Conservation (phyloP, 2,888 invertebrate species). For the Theodoxus fluviatilis region DNA sequence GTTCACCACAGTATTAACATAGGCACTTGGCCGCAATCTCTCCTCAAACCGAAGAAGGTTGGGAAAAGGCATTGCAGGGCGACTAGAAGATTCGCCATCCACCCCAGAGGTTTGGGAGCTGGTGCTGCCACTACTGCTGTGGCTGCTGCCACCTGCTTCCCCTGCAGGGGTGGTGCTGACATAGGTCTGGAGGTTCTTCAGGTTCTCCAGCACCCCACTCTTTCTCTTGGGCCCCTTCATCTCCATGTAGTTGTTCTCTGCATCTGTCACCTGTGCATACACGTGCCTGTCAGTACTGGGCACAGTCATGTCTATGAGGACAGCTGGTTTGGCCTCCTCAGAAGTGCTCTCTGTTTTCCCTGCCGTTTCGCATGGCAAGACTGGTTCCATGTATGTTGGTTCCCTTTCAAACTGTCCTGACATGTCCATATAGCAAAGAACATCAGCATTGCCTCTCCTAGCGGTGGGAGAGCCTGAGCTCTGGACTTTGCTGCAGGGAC, state of each 20-base stretch:
- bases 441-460: too few relatives aligned
- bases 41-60: constrained; percentile 40
- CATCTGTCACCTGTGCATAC: too few relatives aligned
- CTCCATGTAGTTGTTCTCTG: constrained; percentile 54
- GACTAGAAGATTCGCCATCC: background rate
- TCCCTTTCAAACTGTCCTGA: constrained; percentile 17
- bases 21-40: constrained; percentile 30
- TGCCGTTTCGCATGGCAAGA: too few relatives aligned
- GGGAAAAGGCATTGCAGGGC: constrained; percentile 38
- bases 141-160: constrained; percentile 12
- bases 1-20: constrained; percentile 32
- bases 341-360: too few relatives aligned
- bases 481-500: too few relatives aligned
- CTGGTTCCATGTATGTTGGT: too few relatives aligned
- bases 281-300: too few relatives aligned
- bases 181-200: constrained; percentile 39
- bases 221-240: constrained; percentile 45
- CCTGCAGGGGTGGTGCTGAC: constrained; percentile 32
- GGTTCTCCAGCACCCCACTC: constrained; percentile 38
- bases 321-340: too few relatives aligned
- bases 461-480: too few relatives aligned
- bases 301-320: too few relatives aligned
- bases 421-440: constrained; percentile 18
- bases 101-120: background rate
- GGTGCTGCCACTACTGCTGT: constrained; percentile 15